phyloP scores from a whole-genome alignment of 2,113 vertebrate species.

The Alces alces region DNA sequence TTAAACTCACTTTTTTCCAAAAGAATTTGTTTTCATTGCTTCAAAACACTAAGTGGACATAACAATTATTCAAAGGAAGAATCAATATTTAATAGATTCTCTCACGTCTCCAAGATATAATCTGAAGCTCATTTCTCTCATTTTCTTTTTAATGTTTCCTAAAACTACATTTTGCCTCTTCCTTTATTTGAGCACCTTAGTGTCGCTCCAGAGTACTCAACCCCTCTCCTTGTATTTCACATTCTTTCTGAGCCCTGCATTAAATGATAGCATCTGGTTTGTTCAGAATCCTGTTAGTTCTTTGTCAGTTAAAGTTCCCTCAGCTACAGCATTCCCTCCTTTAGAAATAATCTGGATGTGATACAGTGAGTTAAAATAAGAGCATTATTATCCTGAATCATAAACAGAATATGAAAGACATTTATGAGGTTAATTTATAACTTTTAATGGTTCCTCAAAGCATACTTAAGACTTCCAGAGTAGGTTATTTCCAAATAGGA shows the following conservation, averaged over 20 bases:
- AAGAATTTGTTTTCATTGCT: neutral
- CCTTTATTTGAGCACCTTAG: neutral
- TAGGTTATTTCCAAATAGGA: neutral
- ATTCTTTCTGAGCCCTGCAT: neutral
- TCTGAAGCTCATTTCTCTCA: neutral
- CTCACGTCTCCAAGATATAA: neutral
- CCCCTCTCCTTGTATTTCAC: neutral
- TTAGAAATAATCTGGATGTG: neutral
- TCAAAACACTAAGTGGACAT: neutral
- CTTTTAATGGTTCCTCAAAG: neutral
- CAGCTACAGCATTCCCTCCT: neutral
- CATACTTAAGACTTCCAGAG: neutral
- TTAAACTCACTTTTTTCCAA: neutral
- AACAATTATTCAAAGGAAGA: neutral
- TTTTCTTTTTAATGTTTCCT: neutral
- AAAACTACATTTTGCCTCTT: neutral
- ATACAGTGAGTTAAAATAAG: neutral
- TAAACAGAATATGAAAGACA: neutral
- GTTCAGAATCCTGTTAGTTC: neutral
- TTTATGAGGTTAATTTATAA: neutral
- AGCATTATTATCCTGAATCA: neutral
- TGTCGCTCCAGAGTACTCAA: neutral
- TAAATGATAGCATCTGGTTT: neutral
- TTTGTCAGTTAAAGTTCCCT: neutral
- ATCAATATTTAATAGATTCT: neutral